A percentile compares a stretch with the other conserved stretches of the same genome.
Conservation (phyloP, 92 coral and sea anemone genomes). For the Epizoanthus rinbou region DNA sequence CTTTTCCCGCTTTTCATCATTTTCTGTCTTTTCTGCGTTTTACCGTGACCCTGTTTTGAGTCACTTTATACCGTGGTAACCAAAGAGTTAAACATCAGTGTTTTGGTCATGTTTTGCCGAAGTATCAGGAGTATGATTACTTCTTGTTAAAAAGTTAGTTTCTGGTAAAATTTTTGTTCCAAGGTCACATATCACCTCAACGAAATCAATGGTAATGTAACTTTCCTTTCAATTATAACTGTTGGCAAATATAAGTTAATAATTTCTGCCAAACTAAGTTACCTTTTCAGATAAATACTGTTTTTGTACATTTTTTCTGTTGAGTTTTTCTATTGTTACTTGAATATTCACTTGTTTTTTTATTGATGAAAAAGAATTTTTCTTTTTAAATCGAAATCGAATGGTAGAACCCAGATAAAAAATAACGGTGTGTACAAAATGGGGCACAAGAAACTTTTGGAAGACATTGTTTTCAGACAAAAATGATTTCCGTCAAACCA, state of each 20-base stretch:
- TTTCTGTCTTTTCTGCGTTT: too few relatives aligned
- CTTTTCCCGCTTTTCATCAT: too few relatives aligned
- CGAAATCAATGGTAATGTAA: constrained; percentile 11
- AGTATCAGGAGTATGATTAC: constrained; percentile 15
- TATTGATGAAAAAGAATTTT: too few relatives aligned
- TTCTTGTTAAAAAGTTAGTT: constrained; percentile 13
- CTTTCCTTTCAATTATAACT: constrained; percentile 3
- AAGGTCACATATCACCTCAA: constrained; percentile 8
- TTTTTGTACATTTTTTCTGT: constrained; percentile 1
- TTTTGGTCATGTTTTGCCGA: constrained; percentile 16
- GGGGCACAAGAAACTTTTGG: too few relatives aligned
- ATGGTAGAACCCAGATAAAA: too few relatives aligned
- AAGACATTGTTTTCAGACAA: too few relatives aligned
- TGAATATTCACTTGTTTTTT: constrained; percentile 13
- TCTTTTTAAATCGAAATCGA: too few relatives aligned
- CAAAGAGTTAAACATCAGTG: constrained; percentile 15
- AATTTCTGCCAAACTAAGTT: constrained; percentile 6
- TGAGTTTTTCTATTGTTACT: constrained; percentile 10
- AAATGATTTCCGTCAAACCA: too few relatives aligned
- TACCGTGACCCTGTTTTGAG: constrained; percentile 3
- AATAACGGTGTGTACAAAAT: too few relatives aligned
- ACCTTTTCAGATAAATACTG: constrained; percentile 10
- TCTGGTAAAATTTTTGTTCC: constrained; percentile 11
- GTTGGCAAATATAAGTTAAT: constrained; percentile 5
- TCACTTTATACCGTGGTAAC: constrained; percentile 16